These are phyloP conservation scores for Horisme vitalbata DNA, from an alignment of 2,888 invertebrate species.

Conservation along the genomic window DNA sequence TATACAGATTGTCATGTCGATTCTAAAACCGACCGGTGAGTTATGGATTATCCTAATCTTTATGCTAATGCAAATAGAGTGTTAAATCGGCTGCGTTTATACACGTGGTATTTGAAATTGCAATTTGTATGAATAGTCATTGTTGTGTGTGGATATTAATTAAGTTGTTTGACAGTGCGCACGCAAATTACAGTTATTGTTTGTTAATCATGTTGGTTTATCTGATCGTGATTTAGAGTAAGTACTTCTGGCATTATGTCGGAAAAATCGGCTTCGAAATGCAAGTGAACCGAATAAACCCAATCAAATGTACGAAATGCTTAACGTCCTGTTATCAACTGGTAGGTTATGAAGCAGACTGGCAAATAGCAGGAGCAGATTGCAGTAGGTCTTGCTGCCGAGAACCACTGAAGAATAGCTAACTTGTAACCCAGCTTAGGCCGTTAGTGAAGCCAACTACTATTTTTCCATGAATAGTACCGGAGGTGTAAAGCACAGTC, in stretches of 20 bases:
- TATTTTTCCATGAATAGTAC: too few species aligned
- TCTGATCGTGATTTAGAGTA: not conserved
- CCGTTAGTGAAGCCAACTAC: too few species aligned
- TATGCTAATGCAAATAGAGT: constrained; percentile 1
- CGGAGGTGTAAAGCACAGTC: too few species aligned
- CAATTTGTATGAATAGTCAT: constrained; percentile 10
- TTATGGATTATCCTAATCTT: not conserved
- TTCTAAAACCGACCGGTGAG: not conserved
- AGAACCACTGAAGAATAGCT: too few species aligned
- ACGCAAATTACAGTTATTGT: constrained; percentile 13
- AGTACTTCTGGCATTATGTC: not conserved
- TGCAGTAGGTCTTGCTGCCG: too few species aligned
- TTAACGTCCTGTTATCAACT: too few species aligned
- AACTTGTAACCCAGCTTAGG: too few species aligned
- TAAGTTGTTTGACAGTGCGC: constrained; percentile 14
- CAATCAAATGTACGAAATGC: too few species aligned
- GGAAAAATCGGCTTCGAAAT: too few species aligned
- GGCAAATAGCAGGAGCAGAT: too few species aligned
- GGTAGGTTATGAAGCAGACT: too few species aligned
- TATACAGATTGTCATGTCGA: constrained; percentile 3
- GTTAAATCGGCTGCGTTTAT: constrained; percentile 1
- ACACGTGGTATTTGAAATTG: constrained; percentile 11
- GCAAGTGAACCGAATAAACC: too few species aligned
- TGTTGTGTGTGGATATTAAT: constrained; percentile 15
- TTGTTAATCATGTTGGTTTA: constrained; percentile 9